Conservation (phyloP, 2,888 invertebrate genomes). For the Caenorhabditis auriculariae region DNA sequence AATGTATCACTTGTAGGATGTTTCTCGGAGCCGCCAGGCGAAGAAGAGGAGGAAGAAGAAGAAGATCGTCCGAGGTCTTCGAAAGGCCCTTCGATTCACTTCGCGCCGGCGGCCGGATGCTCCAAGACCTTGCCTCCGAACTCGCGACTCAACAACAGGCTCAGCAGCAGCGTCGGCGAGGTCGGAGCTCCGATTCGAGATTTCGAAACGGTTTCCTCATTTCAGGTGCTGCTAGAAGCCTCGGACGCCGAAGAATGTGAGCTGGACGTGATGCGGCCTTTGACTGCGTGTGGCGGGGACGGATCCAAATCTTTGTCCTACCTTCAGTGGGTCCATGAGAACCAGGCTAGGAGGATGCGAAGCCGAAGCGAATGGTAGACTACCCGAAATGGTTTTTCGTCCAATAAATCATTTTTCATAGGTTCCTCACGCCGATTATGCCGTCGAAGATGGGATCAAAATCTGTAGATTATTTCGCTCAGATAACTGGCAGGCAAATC, state of each 20-base stretch:
- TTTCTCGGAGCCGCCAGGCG: no score
- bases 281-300: slow-evolving; percentile 39
- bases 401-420: not conserved
- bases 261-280: slow-evolving; percentile 31
- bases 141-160: slow-evolving; percentile 31
- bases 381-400: not conserved
- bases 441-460: slow-evolving; percentile 36
- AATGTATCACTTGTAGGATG: no score
- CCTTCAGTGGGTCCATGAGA: slow-evolving; percentile 89
- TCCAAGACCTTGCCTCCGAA: slow-evolving; percentile 8
- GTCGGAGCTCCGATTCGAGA: no score
- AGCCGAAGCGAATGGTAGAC: slow-evolving; percentile 93
- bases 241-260: slow-evolving; percentile 41
- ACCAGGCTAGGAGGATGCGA: slow-evolving; percentile 93
- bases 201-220: not conserved
- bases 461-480: slow-evolving; percentile 41
- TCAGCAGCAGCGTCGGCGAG: slow-evolving; percentile 48
- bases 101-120: no score
- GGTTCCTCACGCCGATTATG: slow-evolving; percentile 38
- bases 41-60: no score
- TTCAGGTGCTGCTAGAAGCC: slow-evolving; percentile 39
- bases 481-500: no score
- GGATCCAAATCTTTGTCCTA: slow-evolving; percentile 73
- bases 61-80: no score
- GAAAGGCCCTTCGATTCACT: no score